Conservation (phyloP, 1,140 invertebrate species). For the Ostrea denselamellosa region DNA sequence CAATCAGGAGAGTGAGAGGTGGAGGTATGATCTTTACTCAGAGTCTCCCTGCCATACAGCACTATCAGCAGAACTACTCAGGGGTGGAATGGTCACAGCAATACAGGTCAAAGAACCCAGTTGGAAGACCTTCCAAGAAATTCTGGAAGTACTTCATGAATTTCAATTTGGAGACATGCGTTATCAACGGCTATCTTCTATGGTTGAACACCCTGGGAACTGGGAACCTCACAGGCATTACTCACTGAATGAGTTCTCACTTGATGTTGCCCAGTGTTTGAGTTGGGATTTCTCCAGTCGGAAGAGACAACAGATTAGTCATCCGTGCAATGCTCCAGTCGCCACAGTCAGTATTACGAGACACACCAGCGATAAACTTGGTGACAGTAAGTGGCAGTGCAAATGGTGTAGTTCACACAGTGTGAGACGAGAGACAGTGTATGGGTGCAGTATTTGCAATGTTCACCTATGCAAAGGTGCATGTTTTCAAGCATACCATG, state of each 20-base stretch:
- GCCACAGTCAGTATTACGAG: background rate
- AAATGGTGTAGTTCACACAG: constrained; percentile 25
- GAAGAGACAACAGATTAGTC: background rate
- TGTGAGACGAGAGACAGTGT: background rate
- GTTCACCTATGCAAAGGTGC: constrained; percentile 11
- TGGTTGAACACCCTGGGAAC: constrained; percentile 42
- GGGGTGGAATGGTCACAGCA: no score
- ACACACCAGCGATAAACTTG: background rate
- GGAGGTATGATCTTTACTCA: background rate
- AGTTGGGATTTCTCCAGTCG: constrained; percentile 14
- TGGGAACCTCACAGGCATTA: background rate
- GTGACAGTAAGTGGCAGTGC: background rate
- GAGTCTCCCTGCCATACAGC: background rate
- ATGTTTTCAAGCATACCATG: constrained; percentile 30
- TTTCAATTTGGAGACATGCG: constrained; percentile 29
- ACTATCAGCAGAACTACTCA: no score
- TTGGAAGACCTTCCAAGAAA: constrained; percentile 42
- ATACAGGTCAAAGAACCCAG: no score
- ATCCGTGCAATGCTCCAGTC: no score
- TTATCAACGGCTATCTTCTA: constrained; percentile 42
- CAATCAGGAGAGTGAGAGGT: background rate
- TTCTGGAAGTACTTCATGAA: constrained; percentile 47
- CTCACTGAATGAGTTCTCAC: background rate
- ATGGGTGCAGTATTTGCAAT: constrained; percentile 28
- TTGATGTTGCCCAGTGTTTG: constrained; percentile 5